Percentiles rank a stretch among this genome's conserved stretches.
Conservation (phyloP, 1,140 invertebrate species). For the Meloidogyne floridensis region DNA sequence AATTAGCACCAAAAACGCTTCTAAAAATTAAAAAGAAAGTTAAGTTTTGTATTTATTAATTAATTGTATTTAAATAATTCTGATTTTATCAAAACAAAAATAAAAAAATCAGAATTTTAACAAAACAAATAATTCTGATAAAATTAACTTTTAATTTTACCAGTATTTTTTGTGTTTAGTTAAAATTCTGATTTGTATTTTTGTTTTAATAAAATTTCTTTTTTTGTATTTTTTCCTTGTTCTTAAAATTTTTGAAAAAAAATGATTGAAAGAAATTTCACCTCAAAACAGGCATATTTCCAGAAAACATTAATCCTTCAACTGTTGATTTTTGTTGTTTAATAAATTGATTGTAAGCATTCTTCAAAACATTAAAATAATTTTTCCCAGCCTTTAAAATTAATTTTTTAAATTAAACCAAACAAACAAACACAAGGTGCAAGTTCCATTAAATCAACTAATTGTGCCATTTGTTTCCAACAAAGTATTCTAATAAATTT, state of each 20-base stretch:
- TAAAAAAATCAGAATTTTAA: too few species aligned
- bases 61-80: too few species aligned
- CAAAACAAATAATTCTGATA: too few species aligned
- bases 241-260: neutral
- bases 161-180: too few species aligned
- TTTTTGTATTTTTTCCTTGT: neutral
- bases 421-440: slow-evolving; percentile 29
- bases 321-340: neutral
- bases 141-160: too few species aligned
- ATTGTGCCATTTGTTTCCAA: slow-evolving; percentile 21
- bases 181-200: too few species aligned
- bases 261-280: neutral
- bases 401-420: slow-evolving; percentile 11
- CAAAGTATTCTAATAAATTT: slow-evolving; percentile 19
- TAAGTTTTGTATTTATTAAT: too few species aligned
- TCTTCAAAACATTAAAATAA: slow-evolving; percentile 30
- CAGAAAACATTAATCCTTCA: slow-evolving; percentile 41
- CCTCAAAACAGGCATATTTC: slow-evolving; percentile 32
- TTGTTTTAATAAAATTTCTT: too few species aligned
- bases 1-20: slow-evolving; percentile 43
- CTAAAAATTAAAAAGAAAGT: neutral
- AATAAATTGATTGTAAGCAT: slow-evolving; percentile 44
- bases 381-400: slow-evolving; percentile 7
- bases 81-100: too few species aligned
- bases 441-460: slow-evolving; percentile 26